Conservation (phyloP, 2,888 invertebrate genomes). For the Augochlorella aurata region DNA sequence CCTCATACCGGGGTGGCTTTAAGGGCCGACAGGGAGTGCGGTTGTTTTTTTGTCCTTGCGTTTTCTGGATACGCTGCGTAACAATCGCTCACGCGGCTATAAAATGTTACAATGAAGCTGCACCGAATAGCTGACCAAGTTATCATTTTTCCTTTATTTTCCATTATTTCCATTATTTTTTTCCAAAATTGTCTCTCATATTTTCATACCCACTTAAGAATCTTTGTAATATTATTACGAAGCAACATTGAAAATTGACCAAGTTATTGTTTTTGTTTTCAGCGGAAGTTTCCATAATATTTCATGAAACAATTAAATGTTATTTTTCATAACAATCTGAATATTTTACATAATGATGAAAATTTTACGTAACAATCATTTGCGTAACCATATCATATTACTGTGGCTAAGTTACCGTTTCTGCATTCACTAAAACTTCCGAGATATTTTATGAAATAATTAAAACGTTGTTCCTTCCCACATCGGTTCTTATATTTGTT, state of each 20-base stretch:
- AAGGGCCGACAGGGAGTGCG: conserved; percentile 28
- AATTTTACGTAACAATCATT: too few species aligned
- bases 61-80: not conserved
- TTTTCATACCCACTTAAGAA: too few species aligned
- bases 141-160: not conserved
- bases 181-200: too few species aligned
- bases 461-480: not conserved
- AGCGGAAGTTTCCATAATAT: too few species aligned
- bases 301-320: not conserved
- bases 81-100: not conserved
- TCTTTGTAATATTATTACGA: not conserved
- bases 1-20: conserved; percentile 37
- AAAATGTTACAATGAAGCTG: not conserved
- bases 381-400: too few species aligned
- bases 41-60: conserved; percentile 25
- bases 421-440: not conserved
- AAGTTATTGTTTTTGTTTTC: too few species aligned
- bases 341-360: too few species aligned
- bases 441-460: not conserved
- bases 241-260: not conserved
- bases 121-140: not conserved
- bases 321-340: too few species aligned
- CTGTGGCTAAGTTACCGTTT: not conserved
- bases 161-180: too few species aligned
- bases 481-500: not conserved